Base-by-base conservation (phyloP, 2,797 vertebrate genomes). In the Onychomys arenicola region DNA sequence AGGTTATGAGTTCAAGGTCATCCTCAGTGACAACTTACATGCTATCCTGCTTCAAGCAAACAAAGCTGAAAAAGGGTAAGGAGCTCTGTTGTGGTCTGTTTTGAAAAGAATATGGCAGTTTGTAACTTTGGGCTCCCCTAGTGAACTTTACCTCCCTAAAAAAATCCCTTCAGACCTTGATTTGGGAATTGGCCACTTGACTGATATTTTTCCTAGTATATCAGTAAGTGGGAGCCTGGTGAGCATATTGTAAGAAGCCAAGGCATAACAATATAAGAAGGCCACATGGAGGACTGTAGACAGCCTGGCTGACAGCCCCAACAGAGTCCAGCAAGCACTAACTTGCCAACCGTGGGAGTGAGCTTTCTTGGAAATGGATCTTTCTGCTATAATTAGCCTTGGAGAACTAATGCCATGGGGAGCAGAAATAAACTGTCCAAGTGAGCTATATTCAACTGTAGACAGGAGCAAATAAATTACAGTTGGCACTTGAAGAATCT, bases 401-500 rank as follows among this genome's bases (percentile, higher is more conserved):
- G 55, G 80, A 83, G 29, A 52, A 93, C 37, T 57, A 67, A 87
- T 61, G 40, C 17, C 40, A 29, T 37, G 9, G 84, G 80, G 27
- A 82, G 3, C 29, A 86, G 65, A 95, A 96, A 65, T 57, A 57
- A 93, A 85, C 69, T 8, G 4, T 43, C 46, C 57, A 65, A 37
- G 46, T 43, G 32, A 91, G 85, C n/a, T 25, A 25, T 87, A 16
- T 82, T 91, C 87, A 89, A 89, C 21, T 73, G 85, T 63, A 90
- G 63, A 84, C 49, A 49, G 61, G 81, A 94, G 34, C 49, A 85
- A 84, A 85, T 27, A 78, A 61, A 43, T 81, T n/a, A 73, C n/a
- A 85, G 14, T 34, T 69, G 19, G 21, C 55, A 32, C 83, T 78
- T 92, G 90, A 92, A 92, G 16, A 25, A 43, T 71, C n/a, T 40